Percentiles rank a stretch among this genome's conserved stretches.
These are phyloP conservation scores for Drosophila nigromelanica DNA, from an alignment of 1,140 invertebrate genomes.

Conservation along the genomic window DNA sequence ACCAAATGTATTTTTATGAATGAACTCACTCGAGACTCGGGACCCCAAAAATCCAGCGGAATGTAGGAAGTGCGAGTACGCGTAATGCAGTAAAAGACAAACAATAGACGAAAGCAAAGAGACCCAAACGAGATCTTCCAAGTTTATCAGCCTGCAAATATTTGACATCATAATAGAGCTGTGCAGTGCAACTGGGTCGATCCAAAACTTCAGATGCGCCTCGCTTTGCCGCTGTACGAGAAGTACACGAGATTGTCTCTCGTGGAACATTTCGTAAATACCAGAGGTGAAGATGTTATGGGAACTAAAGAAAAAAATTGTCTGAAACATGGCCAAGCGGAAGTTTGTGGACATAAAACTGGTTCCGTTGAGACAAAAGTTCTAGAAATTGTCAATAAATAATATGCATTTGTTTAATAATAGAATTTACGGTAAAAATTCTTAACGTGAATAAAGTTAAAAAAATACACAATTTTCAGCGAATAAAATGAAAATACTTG, in stretches of 20 bases:
- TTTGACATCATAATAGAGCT: slow-evolving; percentile 51
- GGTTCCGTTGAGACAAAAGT: slow-evolving; percentile 12
- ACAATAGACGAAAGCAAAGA: slow-evolving; percentile 52
- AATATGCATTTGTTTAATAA: not conserved
- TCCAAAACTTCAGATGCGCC: slow-evolving; percentile 17
- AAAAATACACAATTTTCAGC: too few species aligned
- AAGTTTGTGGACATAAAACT: slow-evolving; percentile 22
- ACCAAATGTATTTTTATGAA: slow-evolving; percentile 71
- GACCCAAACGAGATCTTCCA: slow-evolving; percentile 30
- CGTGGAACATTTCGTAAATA: slow-evolving; percentile 22
- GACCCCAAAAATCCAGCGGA: not conserved
- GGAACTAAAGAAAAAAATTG: slow-evolving; percentile 8
- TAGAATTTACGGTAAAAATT: too few species aligned
- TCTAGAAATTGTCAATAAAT: not conserved
- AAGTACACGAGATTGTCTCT: slow-evolving; percentile 34
- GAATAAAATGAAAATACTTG: too few species aligned
- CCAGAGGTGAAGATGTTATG: slow-evolving; percentile 38
- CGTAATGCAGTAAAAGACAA: slow-evolving; percentile 81
- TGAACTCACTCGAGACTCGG: slow-evolving; percentile 57
- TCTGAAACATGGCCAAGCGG: slow-evolving; percentile 1
- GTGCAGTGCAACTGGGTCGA: slow-evolving; percentile 68
- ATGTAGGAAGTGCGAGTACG: slow-evolving; percentile 77
- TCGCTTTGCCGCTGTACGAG: slow-evolving; percentile 2
- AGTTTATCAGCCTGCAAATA: slow-evolving; percentile 67
- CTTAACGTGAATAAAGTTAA: too few species aligned